These are phyloP conservation scores for Eolophus roseicapilla DNA, from an alignment of 2,113 vertebrate genomes.

Conservation along the genomic window DNA sequence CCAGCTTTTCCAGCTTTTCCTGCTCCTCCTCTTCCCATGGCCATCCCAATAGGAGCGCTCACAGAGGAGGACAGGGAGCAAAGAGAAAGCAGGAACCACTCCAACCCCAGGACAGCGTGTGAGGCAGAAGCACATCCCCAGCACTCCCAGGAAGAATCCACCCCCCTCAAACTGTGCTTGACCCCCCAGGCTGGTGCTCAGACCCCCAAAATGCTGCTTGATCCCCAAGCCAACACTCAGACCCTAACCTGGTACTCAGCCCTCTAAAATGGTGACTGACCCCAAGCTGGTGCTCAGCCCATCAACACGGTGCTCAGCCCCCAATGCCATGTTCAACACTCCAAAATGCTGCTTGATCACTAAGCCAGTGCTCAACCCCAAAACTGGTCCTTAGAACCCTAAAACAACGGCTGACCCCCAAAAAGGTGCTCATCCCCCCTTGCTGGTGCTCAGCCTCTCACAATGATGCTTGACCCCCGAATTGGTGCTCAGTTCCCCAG, in stretches of 20 bases:
- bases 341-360: background rate
- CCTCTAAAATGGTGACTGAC: background rate
- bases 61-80: background rate
- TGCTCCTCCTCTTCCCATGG: background rate
- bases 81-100: background rate
- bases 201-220: background rate
- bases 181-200: background rate
- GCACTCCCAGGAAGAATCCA: background rate
- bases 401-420: background rate
- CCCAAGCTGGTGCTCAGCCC: background rate
- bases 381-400: background rate
- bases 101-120: rapidly evolving
- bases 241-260: background rate
- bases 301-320: background rate
- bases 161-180: too few species aligned
- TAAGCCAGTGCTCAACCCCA: background rate
- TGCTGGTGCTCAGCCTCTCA: background rate
- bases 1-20: background rate
- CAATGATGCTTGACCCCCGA: background rate
- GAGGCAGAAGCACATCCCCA: background rate
- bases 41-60: rapidly evolving
- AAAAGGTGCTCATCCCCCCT: background rate
- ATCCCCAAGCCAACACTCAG: background rate
- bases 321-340: background rate
- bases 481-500: background rate